Evolutionary conservation across 1,140 invertebrate species (phyloP), one percentile per base, ranked within the genome.

Genomic region (Latrodectus geometricus): DNA sequence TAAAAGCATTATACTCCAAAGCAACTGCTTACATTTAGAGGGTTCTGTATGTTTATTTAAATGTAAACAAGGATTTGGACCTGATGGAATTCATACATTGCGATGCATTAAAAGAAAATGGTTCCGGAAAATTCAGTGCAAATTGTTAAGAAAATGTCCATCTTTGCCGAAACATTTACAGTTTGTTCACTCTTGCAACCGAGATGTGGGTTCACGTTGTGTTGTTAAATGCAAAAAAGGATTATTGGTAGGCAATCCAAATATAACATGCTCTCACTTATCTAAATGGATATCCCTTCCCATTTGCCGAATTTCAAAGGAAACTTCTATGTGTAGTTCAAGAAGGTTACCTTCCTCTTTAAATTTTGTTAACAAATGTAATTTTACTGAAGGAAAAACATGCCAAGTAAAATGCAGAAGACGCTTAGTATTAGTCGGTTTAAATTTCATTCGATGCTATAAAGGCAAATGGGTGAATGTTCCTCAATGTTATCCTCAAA

Each of bases 331-430:
- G 7, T 52, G 15, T 56, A 49, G 61, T 17, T 21, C 76, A 9
- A 65, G 35, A 68, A 11, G 4, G n/a, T 11, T 66, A 14, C 48
- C 54, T 14, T 23, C 56, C 0, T 49, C 17, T 49, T n/a, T 78
- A 50, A 49, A 9, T 0, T 78, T 66, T 20, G 76, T 78, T 9
- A 15, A 49, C 3, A 17, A 78, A 23, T 78, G 72, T 4, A 74
- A 50, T 20, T 74, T 74, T 12, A 20, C 3, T 12, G n/a, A 50
- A 9, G 61, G 72, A 0, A 72, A 73, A 17, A 83, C 50, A 56
- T 83, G 81, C 15, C 70, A 74, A 54, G 23, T 83, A 14, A 61
- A 23, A n/a, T 83, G 81, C 72, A 48, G 20, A 17, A 8, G 20
- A 14, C 4, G 75, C 0, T 65, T 23, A 7, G 52, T 5, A 5